phyloP scores from a whole-genome alignment of 2,888 invertebrate genomes.

The Cephus runcator region DNA sequence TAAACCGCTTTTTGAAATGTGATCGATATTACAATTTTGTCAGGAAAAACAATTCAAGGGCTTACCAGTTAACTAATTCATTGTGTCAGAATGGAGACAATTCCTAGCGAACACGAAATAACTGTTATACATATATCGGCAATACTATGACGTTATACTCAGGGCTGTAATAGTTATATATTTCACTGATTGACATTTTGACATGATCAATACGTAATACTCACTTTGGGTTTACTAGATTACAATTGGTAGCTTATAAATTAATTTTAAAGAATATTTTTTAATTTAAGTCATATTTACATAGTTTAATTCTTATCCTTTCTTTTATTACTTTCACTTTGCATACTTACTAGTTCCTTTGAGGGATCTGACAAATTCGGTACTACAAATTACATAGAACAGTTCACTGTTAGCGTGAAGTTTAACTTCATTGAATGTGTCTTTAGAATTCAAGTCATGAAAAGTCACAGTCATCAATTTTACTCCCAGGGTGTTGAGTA shows the following conservation, averaged over 20 bases:
- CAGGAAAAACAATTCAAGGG: no score
- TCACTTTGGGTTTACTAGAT: no score
- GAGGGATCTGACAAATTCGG: constrained; percentile 62
- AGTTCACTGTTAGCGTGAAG: constrained; percentile 68
- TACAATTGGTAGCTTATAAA: background rate
- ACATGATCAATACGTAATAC: no score
- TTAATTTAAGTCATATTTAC: background rate
- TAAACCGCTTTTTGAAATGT: no score
- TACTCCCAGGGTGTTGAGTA: no score
- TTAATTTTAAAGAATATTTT: constrained; percentile 1
- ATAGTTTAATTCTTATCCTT: background rate
- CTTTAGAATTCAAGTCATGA: constrained; percentile 34
- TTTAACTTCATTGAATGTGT: constrained; percentile 33
- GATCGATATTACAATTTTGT: no score
- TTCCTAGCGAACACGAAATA: constrained; percentile 27
- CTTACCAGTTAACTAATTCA: no score
- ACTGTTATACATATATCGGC: no score
- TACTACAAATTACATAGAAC: constrained; percentile 67
- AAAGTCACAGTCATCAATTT: constrained; percentile 60
- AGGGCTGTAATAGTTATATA: no score
- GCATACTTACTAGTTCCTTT: constrained; percentile 53
- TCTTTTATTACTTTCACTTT: background rate
- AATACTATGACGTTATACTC: no score
- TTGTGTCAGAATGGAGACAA: constrained; percentile 58
- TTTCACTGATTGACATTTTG: no score